Evolutionary conservation across 2,888 invertebrate genomes (phyloP).

Genomic region (Hydrotaea cyrtoneurina): DNA sequence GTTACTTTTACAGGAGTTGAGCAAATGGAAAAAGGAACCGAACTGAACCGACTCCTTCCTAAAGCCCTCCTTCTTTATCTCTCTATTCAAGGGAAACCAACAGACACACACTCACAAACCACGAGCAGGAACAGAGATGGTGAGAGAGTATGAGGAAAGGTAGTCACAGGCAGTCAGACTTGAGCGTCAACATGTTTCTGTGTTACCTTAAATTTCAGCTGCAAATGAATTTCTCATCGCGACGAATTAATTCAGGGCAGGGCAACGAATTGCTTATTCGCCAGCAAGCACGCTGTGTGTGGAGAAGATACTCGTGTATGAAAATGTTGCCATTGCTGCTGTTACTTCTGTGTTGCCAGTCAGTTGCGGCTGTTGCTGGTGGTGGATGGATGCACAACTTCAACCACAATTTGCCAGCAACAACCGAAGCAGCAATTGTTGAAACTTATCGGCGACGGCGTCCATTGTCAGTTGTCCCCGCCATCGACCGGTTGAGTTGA

Average conservation of each 20-base stretch:
- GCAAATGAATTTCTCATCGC: background rate
- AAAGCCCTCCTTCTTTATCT: background rate
- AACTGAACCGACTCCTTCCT: background rate
- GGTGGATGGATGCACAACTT: conserved; percentile 58
- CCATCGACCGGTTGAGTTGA: too few relatives aligned
- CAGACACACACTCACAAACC: too few relatives aligned
- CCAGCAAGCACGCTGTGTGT: background rate
- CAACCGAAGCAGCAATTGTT: conserved; percentile 29
- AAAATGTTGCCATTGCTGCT: background rate
- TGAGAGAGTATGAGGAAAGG: conserved; percentile 31
- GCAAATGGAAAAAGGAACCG: background rate
- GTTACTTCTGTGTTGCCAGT: conserved; percentile 1
- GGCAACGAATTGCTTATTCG: background rate
- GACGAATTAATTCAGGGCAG: background rate
- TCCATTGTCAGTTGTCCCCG: background rate
- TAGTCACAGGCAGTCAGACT: conserved; percentile 36
- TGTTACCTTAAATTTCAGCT: background rate
- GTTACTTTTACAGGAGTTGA: background rate
- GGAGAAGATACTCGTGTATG: too few relatives aligned
- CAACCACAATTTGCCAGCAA: conserved; percentile 56
- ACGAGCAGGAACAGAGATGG: conserved; percentile 70
- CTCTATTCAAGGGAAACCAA: conserved; percentile 44
- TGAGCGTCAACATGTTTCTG: background rate
- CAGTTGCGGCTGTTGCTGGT: conserved; percentile 15
- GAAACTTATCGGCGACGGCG: background rate